Base-by-base conservation (phyloP, 2,113 vertebrate genomes). In the Prochilodus magdalenae region DNA sequence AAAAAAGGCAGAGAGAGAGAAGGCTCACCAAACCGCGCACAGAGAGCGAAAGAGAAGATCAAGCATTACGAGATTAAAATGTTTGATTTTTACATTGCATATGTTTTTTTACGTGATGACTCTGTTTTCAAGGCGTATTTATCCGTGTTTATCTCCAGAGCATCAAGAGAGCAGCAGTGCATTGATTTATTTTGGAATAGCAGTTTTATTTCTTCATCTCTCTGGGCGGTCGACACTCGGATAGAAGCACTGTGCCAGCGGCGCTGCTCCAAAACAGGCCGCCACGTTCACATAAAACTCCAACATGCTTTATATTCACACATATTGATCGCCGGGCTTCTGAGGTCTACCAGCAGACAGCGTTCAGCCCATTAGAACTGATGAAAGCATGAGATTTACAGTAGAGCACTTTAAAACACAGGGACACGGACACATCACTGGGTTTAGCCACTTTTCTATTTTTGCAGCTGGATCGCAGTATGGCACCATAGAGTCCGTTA, bases 251-350 rank as follows among this genome's bases (percentile, higher is more conserved):
- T 3, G 57, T 60, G 57, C 57, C 57, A 62, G 78, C 55, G 57
- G 75, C 69, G 24, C 36, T 1, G 57, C 49, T 55, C 72, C 18
- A 65, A 30, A 70, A 65, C 78, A 57, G 82, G 78, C 76, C 55
- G 57, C 20, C 0, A 5, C 47, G 44, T 73, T 83, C 53, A 30
- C 73, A 87, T 87, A 79, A 81, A 85, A 78, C 75, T 79, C 81
- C 79, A 77, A 87, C 86, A 83, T 62, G 86, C 77, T 87, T 88
- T 82, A 79, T 76, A 65, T 84, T 85, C 73, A 70, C 75, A 72
- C 44, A 22, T 86, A 89, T 87, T 84, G 86, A 89, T 70, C 70
- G 69, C 51, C 49, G 33, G 33, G 70, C 65, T 86, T 80, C 79
- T 59, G 67, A 78, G 79, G 71, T 70, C 72, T 84, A 83, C 73